These are phyloP conservation scores for Dinocampus coccinellae DNA, from an alignment of 2,888 invertebrate species.

Conservation along the genomic window DNA sequence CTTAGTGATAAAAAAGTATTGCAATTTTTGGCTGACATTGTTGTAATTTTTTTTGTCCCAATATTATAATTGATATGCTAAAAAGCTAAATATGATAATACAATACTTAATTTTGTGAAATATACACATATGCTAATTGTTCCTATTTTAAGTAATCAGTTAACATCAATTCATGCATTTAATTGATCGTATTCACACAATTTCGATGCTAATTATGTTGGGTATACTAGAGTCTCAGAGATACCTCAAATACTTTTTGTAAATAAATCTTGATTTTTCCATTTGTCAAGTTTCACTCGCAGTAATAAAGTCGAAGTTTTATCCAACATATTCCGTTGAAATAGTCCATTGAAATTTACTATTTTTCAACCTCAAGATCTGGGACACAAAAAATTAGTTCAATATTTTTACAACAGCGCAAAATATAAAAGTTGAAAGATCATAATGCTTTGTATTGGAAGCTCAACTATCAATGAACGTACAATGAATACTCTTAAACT, in stretches of 20 bases:
- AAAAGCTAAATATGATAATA: conserved; percentile 29
- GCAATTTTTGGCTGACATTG: background rate
- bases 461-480: background rate
- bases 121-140: conserved; percentile 16
- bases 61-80: conserved; percentile 2
- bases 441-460: background rate
- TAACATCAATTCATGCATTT: conserved; percentile 10
- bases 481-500: conserved; percentile 2
- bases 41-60: conserved; percentile 1
- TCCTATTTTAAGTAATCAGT: conserved; percentile 8
- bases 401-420: conserved; percentile 2
- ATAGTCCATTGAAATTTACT: conserved; percentile 71
- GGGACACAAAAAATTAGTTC: conserved; percentile 38
- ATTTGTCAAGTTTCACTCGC: conserved; percentile 74
- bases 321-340: conserved; percentile 57
- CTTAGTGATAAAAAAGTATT: too few species aligned
- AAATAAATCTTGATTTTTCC: conserved; percentile 64
- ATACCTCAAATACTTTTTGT: conserved; percentile 51
- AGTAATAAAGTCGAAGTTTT: conserved; percentile 68
- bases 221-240: conserved; percentile 29
- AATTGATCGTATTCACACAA: background rate
- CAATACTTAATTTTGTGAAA: conserved; percentile 35
- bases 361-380: conserved; percentile 83
- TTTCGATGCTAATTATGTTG: conserved; percentile 19
- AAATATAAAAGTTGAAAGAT: background rate